These are phyloP conservation scores for Cactoblastis cactorum DNA, from an alignment of 2,888 invertebrate species.

Conservation along the genomic window DNA sequence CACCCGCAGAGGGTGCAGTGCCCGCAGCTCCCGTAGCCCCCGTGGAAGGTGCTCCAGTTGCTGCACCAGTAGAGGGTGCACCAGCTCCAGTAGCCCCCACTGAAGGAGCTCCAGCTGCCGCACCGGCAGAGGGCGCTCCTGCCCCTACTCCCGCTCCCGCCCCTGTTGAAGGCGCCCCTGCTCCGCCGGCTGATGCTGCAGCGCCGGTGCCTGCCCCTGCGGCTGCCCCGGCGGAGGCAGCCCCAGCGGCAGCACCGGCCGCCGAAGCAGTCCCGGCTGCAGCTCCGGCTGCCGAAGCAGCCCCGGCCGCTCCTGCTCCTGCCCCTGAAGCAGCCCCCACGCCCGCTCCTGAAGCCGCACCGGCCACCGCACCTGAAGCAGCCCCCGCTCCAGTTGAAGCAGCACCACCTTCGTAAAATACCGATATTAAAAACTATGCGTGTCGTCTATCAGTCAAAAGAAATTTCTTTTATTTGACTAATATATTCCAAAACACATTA, in stretches of 20 bases:
- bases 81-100: conserved; percentile 28
- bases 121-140: conserved; percentile 44
- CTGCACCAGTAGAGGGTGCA: conserved; percentile 42
- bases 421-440: not conserved
- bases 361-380: conserved; percentile 23
- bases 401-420: conserved; percentile 25
- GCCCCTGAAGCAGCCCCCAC: conserved; percentile 26
- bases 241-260: conserved; percentile 24
- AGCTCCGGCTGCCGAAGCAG: conserved; percentile 24
- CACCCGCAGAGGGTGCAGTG: conserved; percentile 30
- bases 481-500: not conserved
- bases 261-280: conserved; percentile 22
- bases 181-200: conserved; percentile 25
- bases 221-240: conserved; percentile 23
- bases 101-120: conserved; percentile 30
- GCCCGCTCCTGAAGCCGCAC: conserved; percentile 17
- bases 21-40: conserved; percentile 32
- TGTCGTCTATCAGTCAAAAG: not conserved
- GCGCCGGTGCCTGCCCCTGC: conserved; percentile 16
- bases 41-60: conserved; percentile 43
- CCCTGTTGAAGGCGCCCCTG: conserved; percentile 28
- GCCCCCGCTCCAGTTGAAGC: conserved; percentile 23
- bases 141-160: conserved; percentile 26
- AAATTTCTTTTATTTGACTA: not conserved
- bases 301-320: conserved; percentile 23